These are phyloP conservation scores for Aplochiton taeniatus DNA, from an alignment of 2,797 vertebrate species.

Conservation along the genomic window DNA sequence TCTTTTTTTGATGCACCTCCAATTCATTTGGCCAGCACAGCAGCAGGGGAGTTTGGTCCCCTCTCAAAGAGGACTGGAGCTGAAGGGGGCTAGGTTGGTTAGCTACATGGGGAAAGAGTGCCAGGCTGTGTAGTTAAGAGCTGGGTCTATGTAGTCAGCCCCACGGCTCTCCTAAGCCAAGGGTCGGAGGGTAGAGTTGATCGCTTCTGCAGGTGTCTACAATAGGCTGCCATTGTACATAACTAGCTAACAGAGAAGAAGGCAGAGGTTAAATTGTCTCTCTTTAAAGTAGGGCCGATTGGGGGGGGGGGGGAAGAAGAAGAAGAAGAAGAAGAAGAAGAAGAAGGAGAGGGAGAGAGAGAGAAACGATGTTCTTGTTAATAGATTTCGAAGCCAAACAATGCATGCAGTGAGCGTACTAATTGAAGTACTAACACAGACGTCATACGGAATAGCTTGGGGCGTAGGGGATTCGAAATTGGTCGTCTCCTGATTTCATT, in stretches of 20 bases:
- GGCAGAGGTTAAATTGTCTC: constrained; percentile 22
- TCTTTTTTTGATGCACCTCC: constrained; percentile 24
- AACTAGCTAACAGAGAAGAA: not conserved
- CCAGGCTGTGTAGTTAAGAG: constrained; percentile 18
- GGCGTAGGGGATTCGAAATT: constrained; percentile 19
- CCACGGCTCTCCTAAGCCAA: not conserved
- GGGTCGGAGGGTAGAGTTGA: not conserved
- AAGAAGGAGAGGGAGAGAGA: not conserved
- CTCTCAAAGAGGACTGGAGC: constrained; percentile 35
- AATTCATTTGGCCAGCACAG: constrained; percentile 30
- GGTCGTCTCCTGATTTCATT: constrained; percentile 45
- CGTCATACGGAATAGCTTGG: constrained; percentile 35
- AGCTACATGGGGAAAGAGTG: constrained; percentile 9
- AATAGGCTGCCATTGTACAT: constrained; percentile 1
- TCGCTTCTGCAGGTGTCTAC: not conserved
- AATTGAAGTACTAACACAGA: constrained; percentile 53
- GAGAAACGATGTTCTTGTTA: constrained; percentile 13
- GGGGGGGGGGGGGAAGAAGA: no score
- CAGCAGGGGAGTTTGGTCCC: constrained; percentile 16
- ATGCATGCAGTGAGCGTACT: constrained; percentile 33
- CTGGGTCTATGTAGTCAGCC: not conserved
- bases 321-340: constrained; percentile 1
- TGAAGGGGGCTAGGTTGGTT: constrained; percentile 9
- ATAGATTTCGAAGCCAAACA: constrained; percentile 26
- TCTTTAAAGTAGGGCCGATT: constrained; percentile 24